Evolutionary conservation across 1,140 invertebrate species (phyloP).

Genomic region (Drosophila repletoides): DNA sequence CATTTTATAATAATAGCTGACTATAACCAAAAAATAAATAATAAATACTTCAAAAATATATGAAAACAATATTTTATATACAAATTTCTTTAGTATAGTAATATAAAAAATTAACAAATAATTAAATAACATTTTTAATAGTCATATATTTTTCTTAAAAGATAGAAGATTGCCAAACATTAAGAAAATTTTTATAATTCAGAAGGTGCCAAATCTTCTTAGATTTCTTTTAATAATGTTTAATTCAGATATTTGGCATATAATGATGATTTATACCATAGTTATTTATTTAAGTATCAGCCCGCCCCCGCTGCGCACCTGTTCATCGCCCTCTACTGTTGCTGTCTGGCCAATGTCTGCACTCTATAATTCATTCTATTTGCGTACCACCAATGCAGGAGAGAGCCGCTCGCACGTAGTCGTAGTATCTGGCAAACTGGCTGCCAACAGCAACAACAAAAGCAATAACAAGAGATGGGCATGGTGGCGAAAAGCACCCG

Average conservation of each 20-base stretch:
- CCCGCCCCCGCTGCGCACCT: neutral
- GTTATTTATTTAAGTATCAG: neutral
- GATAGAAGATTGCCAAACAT: no score
- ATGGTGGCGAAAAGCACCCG: neutral
- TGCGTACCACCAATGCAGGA: constrained; percentile 28
- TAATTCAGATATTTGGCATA: no score
- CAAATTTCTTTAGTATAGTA: neutral
- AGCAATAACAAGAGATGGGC: neutral
- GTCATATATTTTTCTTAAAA: no score
- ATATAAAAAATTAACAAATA: neutral
- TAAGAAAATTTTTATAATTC: no score
- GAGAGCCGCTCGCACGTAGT: neutral
- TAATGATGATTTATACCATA: no score
- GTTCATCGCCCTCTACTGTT: constrained; percentile 37
- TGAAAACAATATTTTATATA: neutral
- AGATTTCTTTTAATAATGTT: no score
- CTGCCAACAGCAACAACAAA: constrained; percentile 16
- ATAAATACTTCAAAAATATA: neutral
- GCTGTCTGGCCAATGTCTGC: constrained; percentile 68
- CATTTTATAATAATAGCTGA: no score
- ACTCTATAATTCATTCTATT: constrained; percentile 55
- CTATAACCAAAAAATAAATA: neutral
- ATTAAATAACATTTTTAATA: no score
- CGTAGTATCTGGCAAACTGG: neutral
- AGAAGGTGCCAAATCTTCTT: no score